Evolutionary conservation across 2,888 invertebrate species (phyloP), one percentile per base, ranked within the genome.

Genomic region (Lymantria monacha): DNA sequence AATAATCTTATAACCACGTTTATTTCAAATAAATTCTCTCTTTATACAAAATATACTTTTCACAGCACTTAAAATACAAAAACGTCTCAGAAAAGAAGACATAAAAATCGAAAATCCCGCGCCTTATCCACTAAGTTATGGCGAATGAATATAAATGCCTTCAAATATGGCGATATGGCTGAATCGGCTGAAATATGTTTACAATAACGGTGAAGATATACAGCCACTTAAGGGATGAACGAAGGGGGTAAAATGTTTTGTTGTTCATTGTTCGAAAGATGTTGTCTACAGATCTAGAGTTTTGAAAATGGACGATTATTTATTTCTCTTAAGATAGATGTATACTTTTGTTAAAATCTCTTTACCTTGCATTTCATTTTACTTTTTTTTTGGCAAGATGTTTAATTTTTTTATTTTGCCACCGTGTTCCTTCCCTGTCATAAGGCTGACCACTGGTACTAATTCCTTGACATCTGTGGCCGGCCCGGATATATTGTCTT

Each of bases 151-250:
- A 79, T 73, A 76, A 77, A 79, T 70, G 76, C 57, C 55, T 66
- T 54, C 58, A 71, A 68, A 75, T 74, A 76, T 57, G 69, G 57
- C 70, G 57, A 57, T 59, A 58, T 52, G 50, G 76, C 67, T 57
- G 75, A 81, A 83, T 83, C 72, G 72, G 70, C 72, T 86, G 81
- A 86, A 83, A 86, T 86, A 86, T 86, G 85, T 83, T 85, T 77
- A 86, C 85, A 86, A 85, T 86, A 84, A 83, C 73, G 69, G 58
- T 64, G 57, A 63, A 71, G 74, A 79, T 77, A 74, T 79, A 83
- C 65, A 76, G 70, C 67, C 79, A 81, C 80, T 85, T 85, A 79
- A 62, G 71, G 78, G 73, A 82, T 82, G 75, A 76, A 62, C 42
- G 58, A 74, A 73, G 74, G 73, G 76, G 22, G 74, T 71, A 66